These are phyloP conservation scores for Palythoa grandiflora DNA, from an alignment of 92 coral and sea anemone genomes.

Conservation along the genomic window DNA sequence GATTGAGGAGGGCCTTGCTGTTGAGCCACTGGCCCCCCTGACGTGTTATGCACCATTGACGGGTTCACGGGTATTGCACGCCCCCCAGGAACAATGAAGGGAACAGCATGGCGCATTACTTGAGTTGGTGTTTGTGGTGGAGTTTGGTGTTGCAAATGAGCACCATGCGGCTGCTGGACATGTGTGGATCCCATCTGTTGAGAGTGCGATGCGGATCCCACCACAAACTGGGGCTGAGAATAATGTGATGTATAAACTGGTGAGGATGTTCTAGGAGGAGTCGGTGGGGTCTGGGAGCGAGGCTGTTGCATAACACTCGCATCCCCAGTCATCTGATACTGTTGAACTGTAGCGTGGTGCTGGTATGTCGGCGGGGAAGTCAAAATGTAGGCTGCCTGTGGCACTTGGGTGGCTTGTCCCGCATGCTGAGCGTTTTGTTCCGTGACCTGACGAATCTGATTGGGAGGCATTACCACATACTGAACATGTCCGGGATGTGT, in stretches of 20 bases:
- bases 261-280: constrained; percentile 91
- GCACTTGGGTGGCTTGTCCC: constrained; percentile 66
- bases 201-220: constrained; percentile 57
- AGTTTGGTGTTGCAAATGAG: constrained; percentile 72
- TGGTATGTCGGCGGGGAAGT: constrained; percentile 64
- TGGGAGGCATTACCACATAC: constrained; percentile 87
- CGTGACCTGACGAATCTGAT: constrained; percentile 69
- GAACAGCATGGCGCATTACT: constrained; percentile 81
- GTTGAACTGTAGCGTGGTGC: constrained; percentile 65
- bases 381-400: constrained; percentile 58
- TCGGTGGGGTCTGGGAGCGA: constrained; percentile 94
- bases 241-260: constrained; percentile 72
- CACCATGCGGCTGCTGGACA: constrained; percentile 70
- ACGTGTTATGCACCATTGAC: constrained; percentile 52
- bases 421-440: constrained; percentile 68
- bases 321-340: constrained; percentile 65
- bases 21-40: constrained; percentile 57
- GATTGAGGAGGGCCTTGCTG: constrained; percentile 65
- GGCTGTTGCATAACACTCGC: constrained; percentile 74
- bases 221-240: constrained; percentile 58
- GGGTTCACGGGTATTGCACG: constrained; percentile 79
- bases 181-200: constrained; percentile 47
- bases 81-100: constrained; percentile 77
- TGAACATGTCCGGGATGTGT: constrained; percentile 90
- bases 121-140: constrained; percentile 75